A percentile compares a stretch with the other conserved stretches of the same genome.
Conservation (phyloP, 1,140 invertebrate species). For the Drosophila bifasciata region DNA sequence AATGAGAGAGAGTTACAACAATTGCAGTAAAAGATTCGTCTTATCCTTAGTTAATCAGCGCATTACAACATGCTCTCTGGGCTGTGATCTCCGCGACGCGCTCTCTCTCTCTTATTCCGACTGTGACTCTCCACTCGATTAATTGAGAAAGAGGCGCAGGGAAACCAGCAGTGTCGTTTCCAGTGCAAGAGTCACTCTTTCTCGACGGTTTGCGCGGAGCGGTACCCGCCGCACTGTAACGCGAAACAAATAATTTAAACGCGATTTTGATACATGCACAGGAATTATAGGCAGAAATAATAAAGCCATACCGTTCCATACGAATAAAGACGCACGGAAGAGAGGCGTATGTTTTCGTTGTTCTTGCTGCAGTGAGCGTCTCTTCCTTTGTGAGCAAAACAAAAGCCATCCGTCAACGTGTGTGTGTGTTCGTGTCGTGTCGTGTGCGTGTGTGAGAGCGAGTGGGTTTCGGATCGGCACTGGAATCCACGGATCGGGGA, state of each 20-base stretch:
- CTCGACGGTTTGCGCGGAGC: conserved; percentile 15
- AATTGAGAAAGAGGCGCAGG: background rate
- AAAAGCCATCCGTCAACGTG: conserved; percentile 33
- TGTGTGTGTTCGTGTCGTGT: conserved; percentile 2
- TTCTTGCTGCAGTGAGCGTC: conserved; percentile 22
- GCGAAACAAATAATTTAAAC: conserved; percentile 14
- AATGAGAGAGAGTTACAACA: no score
- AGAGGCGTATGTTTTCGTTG: conserved; percentile 34
- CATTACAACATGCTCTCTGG: background rate
- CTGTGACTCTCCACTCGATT: background rate
- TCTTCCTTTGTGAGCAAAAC: conserved; percentile 51
- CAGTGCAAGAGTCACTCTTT: conserved; percentile 17
- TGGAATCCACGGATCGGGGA: conserved; percentile 9
- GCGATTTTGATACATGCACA: no score
- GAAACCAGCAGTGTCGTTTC: conserved; percentile 1
- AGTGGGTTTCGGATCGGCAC: conserved; percentile 22
- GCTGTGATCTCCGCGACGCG: background rate
- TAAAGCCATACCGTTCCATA: conserved; percentile 22
- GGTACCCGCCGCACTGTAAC: conserved; percentile 21
- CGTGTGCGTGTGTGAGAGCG: conserved; percentile 23
- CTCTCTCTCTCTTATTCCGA: background rate
- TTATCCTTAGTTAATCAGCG: no score
- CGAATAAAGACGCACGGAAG: conserved; percentile 28
- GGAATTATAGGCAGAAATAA: conserved; percentile 19
- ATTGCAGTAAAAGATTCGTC: no score